phyloP scores from a whole-genome alignment of 2,888 invertebrate species.

The Melinopterus prodromus region DNA sequence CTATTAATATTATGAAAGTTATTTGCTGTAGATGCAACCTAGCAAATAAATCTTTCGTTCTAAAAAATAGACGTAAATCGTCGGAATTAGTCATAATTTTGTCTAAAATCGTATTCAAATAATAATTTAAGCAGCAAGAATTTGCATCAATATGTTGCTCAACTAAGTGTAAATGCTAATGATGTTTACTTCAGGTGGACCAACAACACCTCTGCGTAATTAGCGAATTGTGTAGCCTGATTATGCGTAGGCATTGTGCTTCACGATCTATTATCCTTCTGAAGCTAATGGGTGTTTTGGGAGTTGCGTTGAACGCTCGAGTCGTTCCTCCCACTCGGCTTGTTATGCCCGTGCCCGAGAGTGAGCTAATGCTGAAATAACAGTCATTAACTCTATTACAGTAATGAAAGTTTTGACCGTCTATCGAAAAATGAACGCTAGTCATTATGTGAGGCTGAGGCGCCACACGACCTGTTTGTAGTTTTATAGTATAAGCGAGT shows the following conservation, averaged over 20 bases:
- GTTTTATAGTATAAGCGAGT: background rate
- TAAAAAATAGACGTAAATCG: too few relatives aligned
- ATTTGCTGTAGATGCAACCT: too few relatives aligned
- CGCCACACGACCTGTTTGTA: background rate
- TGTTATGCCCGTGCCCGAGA: background rate
- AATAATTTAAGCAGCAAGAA: too few relatives aligned
- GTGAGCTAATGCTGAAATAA: background rate
- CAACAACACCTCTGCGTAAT: background rate
- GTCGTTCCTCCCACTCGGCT: background rate
- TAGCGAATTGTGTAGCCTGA: background rate
- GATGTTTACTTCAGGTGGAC: too few relatives aligned
- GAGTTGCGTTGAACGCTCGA: background rate
- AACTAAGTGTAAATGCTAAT: too few relatives aligned
- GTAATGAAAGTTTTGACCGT: background rate
- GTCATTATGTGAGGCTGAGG: background rate
- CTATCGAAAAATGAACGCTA: background rate
- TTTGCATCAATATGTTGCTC: too few relatives aligned
- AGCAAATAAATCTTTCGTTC: too few relatives aligned
- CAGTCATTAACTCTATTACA: background rate
- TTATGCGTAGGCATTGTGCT: background rate
- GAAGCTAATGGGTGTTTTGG: background rate
- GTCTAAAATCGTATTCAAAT: too few relatives aligned
- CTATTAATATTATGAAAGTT: too few relatives aligned
- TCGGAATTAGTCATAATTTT: too few relatives aligned
- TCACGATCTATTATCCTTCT: background rate